Percentiles rank a stretch among this genome's conserved stretches.
phyloP scores from a whole-genome alignment of 1,140 invertebrate genomes.

The Steinernema feltiae region DNA sequence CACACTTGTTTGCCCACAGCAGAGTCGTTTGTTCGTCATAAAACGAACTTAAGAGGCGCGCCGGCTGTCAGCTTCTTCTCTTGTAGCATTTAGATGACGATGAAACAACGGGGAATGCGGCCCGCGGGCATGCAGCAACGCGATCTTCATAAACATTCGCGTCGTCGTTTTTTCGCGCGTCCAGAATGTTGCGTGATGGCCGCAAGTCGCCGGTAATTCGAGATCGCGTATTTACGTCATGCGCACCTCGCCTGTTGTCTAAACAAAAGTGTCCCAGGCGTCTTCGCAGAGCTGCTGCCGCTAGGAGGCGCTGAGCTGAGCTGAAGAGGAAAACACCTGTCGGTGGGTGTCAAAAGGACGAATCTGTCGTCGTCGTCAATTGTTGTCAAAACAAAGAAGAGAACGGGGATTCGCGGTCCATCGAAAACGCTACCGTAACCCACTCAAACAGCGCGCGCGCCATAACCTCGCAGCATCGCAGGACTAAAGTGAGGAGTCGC shows the following conservation, averaged over 20 bases:
- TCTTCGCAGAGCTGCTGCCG: not conserved
- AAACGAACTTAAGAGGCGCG: no score
- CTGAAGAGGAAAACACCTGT: not conserved
- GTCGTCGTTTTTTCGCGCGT: not conserved
- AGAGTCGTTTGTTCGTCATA: no score
- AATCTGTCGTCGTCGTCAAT: not conserved
- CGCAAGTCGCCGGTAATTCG: not conserved
- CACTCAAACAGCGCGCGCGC: not conserved
- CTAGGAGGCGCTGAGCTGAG: not conserved
- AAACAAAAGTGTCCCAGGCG: not conserved
- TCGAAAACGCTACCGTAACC: not conserved
- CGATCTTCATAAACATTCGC: not conserved
- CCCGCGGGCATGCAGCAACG: not conserved
- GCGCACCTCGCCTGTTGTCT: not conserved
- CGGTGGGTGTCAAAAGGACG: not conserved
- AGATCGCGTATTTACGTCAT: not conserved
- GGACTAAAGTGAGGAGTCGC: not conserved
- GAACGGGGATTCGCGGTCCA: not conserved
- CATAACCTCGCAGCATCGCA: not conserved
- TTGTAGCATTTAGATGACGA: no score
- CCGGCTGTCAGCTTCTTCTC: no score
- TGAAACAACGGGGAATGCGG: no score
- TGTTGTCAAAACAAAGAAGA: not conserved
- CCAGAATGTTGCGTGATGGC: not conserved
- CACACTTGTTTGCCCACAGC: no score